These are phyloP conservation scores for Drosophila cognata DNA, from an alignment of 2,888 invertebrate genomes.

Conservation along the genomic window DNA sequence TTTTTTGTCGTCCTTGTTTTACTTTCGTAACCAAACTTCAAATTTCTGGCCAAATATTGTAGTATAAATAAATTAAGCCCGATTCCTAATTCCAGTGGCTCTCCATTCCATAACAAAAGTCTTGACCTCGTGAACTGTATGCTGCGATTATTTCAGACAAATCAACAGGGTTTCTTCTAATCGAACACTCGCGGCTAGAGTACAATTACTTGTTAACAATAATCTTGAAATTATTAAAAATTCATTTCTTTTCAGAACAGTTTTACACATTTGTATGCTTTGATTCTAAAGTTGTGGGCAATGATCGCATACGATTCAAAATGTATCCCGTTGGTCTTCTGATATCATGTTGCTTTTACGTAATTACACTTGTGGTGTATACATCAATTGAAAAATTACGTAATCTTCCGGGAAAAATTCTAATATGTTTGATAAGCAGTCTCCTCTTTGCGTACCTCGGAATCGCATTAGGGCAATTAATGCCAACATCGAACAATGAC, in stretches of 20 bases:
- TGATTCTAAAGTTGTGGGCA: slow-evolving; percentile 79
- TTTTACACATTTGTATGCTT: slow-evolving; percentile 83
- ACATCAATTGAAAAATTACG: slow-evolving; percentile 88
- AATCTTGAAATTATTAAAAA: background rate
- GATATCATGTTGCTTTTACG: slow-evolving; percentile 89
- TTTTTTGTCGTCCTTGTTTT: background rate
- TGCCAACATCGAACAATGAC: slow-evolving; percentile 82
- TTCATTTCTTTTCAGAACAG: slow-evolving; percentile 71
- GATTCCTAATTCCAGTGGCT: background rate
- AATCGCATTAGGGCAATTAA: slow-evolving; percentile 87
- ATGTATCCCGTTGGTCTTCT: slow-evolving; percentile 85
- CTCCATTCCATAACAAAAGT: background rate
- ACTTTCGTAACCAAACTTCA: background rate
- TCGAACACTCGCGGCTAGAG: background rate
- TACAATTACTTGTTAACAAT: background rate
- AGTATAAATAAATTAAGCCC: background rate
- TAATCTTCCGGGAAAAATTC: slow-evolving; percentile 90
- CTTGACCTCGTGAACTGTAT: background rate
- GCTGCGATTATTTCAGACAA: background rate
- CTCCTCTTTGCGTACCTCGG: slow-evolving; percentile 89
- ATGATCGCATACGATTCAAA: slow-evolving; percentile 80
- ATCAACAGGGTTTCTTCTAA: background rate
- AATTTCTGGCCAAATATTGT: background rate
- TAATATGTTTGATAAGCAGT: slow-evolving; percentile 89
- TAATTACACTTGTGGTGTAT: slow-evolving; percentile 89